Percentiles rank a stretch among this genome's conserved stretches.
Evolutionary conservation across 2,797 vertebrate species (phyloP).

Genomic region (Acanthurus leucopareius): DNA sequence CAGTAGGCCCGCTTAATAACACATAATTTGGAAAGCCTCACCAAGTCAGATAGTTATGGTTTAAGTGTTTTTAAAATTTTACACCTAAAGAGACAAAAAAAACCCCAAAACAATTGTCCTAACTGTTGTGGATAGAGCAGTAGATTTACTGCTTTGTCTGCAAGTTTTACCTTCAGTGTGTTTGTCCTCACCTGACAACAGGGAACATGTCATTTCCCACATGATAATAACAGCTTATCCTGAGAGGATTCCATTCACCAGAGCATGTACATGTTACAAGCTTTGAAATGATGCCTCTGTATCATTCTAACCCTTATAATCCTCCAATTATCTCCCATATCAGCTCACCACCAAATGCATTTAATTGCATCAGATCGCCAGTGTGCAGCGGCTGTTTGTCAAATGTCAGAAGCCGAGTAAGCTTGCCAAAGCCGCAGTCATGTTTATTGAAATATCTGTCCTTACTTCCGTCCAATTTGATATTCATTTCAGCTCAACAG

Average conservation of each 20-base stretch:
- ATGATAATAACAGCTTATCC: neutral
- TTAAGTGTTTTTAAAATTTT: conserved; percentile 66
- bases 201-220: conserved; percentile 8
- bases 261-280: neutral
- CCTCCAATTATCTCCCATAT: conserved; percentile 41
- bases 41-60: conserved; percentile 2
- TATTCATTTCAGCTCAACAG: conserved; percentile 38
- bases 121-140: neutral
- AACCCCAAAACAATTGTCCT: neutral
- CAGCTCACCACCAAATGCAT: conserved; percentile 35
- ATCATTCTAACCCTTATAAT: conserved; percentile 31
- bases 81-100: conserved; percentile 21
- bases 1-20: conserved; percentile 50
- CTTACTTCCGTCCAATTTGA: conserved; percentile 45
- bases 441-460: conserved; percentile 54
- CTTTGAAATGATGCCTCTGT: conserved; percentile 25
- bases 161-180: conserved; percentile 27
- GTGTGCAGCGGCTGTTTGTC: conserved; percentile 45
- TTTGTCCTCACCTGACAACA: conserved; percentile 38
- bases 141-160: conserved; percentile 12
- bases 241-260: neutral
- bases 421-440: conserved; percentile 52
- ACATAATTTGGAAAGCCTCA: conserved; percentile 14
- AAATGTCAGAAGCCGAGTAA: conserved; percentile 46
- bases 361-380: conserved; percentile 43